phyloP scores from a whole-genome alignment of 2,888 invertebrate species.

The Amblyjoppa proteus region DNA sequence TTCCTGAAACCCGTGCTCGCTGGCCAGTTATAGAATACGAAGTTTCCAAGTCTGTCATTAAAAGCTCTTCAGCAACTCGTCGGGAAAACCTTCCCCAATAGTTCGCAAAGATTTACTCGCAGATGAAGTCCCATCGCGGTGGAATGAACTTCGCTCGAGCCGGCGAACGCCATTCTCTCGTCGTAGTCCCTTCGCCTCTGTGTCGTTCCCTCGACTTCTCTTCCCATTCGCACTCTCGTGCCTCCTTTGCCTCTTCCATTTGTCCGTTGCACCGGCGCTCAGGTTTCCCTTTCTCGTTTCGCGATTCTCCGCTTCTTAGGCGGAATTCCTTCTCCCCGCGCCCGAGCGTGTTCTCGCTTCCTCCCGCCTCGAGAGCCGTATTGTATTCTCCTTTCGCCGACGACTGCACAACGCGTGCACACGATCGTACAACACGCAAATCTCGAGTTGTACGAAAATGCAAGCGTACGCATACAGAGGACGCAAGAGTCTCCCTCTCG shows the following conservation, averaged over 20 bases:
- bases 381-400: conserved; percentile 48
- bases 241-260: conserved; percentile 54
- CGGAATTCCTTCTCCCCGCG: conserved; percentile 28
- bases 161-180: conserved; percentile 38
- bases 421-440: conserved; percentile 4
- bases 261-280: conserved; percentile 58
- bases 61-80: background rate
- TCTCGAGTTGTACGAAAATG: conserved; percentile 10
- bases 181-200: conserved; percentile 33
- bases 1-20: background rate
- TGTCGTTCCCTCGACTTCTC: conserved; percentile 49
- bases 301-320: conserved; percentile 61
- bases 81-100: background rate
- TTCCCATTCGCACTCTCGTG: conserved; percentile 37
- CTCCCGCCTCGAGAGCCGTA: conserved; percentile 39
- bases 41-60: background rate
- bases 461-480: conserved; percentile 37
- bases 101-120: background rate
- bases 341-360: conserved; percentile 62
- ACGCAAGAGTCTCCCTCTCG: conserved; percentile 54
- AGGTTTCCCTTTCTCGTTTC: conserved; percentile 65
- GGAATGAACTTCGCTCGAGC: conserved; percentile 20
- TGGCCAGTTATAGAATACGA: background rate
- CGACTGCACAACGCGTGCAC: conserved; percentile 32
- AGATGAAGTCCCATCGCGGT: background rate